These are phyloP conservation scores for Metellina segmentata DNA, from an alignment of 2,888 invertebrate species.

Conservation along the genomic window DNA sequence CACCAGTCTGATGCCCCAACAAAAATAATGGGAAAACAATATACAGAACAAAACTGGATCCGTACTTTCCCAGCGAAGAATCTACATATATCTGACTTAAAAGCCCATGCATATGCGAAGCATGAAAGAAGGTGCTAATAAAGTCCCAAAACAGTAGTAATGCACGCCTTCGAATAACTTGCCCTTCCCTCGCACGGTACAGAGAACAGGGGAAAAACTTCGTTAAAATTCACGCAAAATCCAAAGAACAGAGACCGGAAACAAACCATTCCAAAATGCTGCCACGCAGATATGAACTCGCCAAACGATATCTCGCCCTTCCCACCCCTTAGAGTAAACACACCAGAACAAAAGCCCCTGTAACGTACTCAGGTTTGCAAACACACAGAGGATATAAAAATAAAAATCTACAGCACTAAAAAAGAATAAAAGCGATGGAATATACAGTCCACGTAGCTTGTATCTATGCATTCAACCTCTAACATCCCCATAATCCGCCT, in stretches of 20 bases:
- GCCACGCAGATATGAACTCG: neutral
- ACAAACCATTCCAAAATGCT: slow-evolving; percentile 4
- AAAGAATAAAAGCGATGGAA: slow-evolving; percentile 9
- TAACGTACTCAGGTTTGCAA: slow-evolving; percentile 12
- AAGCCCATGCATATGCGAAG: neutral
- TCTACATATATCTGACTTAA: neutral
- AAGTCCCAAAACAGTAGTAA: neutral
- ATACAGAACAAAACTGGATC: no score
- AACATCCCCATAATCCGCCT: slow-evolving; percentile 54
- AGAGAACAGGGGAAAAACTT: neutral
- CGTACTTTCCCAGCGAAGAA: no score
- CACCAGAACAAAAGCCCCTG: neutral
- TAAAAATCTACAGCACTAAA: slow-evolving; percentile 17
- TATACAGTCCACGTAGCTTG: slow-evolving; percentile 3
- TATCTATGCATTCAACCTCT: slow-evolving; percentile 58
- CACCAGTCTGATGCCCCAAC: no score
- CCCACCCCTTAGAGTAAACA: slow-evolving; percentile 14
- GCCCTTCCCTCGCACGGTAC: neutral
- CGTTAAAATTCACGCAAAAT: slow-evolving; percentile 21
- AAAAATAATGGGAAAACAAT: no score
- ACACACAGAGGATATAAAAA: slow-evolving; percentile 3
- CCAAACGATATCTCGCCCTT: neutral
- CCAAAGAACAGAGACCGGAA: neutral
- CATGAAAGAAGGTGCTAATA: neutral
- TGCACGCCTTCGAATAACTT: neutral